Conservation (phyloP, 2,797 vertebrate genomes). For the Hylomyscus alleni region DNA sequence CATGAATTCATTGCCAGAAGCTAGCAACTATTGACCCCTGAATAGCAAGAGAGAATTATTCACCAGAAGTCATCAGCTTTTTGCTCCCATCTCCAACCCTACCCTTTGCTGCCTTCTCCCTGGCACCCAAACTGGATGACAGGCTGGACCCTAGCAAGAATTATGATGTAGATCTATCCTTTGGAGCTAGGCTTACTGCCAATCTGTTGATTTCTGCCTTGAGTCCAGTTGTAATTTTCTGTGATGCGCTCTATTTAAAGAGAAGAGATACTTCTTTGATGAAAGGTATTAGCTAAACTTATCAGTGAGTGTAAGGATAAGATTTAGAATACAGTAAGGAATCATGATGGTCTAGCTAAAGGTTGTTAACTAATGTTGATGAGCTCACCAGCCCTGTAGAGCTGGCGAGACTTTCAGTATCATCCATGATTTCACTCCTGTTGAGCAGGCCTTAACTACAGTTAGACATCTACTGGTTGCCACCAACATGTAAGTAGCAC, state of each 20-base stretch:
- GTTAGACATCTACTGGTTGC: neutral
- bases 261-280: neutral
- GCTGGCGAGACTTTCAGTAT: neutral
- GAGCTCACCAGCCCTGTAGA: neutral
- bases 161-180: neutral
- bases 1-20: neutral
- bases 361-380: neutral
- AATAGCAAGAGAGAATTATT: neutral
- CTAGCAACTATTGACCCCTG: neutral
- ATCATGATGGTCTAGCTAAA: neutral
- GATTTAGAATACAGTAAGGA: neutral
- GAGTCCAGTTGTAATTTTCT: neutral
- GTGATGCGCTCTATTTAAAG: neutral
- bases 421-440: neutral
- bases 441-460: neutral
- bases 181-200: neutral
- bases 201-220: neutral
- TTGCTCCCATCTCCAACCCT: neutral
- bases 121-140: neutral
- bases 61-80: neutral
- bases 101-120: neutral
- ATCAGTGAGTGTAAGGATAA: neutral
- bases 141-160: neutral
- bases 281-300: neutral
- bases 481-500: neutral